Percentiles rank a stretch among this genome's conserved stretches.
phyloP scores from a whole-genome alignment of 2,797 vertebrate genomes.

The Florisuga fusca region DNA sequence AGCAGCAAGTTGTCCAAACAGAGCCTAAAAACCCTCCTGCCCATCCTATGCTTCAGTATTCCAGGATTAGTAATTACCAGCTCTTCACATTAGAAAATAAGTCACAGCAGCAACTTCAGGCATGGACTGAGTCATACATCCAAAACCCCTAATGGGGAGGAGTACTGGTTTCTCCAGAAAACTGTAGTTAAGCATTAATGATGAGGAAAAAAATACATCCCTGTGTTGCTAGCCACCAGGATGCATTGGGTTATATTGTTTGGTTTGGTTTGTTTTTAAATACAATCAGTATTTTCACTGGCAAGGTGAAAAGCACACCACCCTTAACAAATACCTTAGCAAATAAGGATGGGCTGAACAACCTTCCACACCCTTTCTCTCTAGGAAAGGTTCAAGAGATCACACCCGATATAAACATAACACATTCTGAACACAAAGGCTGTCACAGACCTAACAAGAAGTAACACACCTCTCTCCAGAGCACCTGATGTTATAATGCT shows the following conservation, averaged over 20 bases:
- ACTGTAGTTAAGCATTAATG: background rate
- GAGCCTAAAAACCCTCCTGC: background rate
- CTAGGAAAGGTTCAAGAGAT: background rate
- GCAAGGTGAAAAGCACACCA: background rate
- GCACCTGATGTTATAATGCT: background rate
- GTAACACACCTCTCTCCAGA: background rate
- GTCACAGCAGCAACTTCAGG: background rate
- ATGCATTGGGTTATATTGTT: too few relatives aligned
- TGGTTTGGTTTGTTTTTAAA: background rate
- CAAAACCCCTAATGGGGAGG: background rate
- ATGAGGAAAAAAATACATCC: background rate
- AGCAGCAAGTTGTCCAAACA: background rate
- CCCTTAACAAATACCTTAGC: background rate
- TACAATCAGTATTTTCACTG: background rate
- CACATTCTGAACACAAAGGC: background rate
- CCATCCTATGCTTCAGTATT: background rate
- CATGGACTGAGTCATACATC: background rate
- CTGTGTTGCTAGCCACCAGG: background rate
- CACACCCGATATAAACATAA: background rate
- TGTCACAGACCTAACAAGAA: background rate
- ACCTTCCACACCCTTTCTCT: background rate
- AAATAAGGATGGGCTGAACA: background rate
- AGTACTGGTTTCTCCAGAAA: background rate
- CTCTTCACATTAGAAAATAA: background rate
- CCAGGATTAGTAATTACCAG: background rate